Conservation (phyloP, 2,797 vertebrate species). For the Gambelia wislizenii region DNA sequence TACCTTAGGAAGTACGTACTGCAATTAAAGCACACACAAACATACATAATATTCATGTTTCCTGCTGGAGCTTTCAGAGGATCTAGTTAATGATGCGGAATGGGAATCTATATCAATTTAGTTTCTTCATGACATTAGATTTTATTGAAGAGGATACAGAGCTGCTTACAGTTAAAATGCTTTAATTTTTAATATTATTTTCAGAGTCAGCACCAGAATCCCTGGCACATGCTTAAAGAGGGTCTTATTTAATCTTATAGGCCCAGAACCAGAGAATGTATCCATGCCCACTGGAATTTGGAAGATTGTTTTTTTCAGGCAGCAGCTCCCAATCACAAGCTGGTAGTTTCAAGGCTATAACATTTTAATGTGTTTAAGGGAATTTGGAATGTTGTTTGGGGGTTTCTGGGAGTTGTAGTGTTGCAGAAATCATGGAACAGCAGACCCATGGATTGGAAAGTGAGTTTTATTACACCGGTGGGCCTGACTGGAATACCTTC, state of each 20-base stretch:
- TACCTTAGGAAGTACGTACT: conserved; percentile 38
- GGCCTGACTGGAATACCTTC: too few species aligned
- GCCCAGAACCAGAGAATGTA: background rate
- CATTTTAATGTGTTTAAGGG: background rate
- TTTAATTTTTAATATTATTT: conserved; percentile 26
- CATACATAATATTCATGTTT: background rate
- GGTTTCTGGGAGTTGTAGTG: too few species aligned
- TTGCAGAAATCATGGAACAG: too few species aligned
- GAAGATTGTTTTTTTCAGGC: background rate
- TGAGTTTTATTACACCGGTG: too few species aligned
- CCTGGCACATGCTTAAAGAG: background rate
- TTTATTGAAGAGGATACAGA: background rate
- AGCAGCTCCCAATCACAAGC: background rate
- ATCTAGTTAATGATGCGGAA: conserved; percentile 13
- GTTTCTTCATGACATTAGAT: conserved; percentile 6
- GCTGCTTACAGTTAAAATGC: background rate
- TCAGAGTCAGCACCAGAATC: background rate
- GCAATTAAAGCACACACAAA: background rate
- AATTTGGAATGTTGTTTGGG: too few species aligned
- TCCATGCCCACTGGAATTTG: background rate
- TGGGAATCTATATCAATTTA: conserved; percentile 1
- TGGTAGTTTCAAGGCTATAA: background rate
- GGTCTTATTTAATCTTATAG: background rate
- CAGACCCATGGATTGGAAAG: too few species aligned
- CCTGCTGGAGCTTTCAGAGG: background rate